phyloP scores from a whole-genome alignment of 2,888 invertebrate species.

The Nemurella pictetii region DNA sequence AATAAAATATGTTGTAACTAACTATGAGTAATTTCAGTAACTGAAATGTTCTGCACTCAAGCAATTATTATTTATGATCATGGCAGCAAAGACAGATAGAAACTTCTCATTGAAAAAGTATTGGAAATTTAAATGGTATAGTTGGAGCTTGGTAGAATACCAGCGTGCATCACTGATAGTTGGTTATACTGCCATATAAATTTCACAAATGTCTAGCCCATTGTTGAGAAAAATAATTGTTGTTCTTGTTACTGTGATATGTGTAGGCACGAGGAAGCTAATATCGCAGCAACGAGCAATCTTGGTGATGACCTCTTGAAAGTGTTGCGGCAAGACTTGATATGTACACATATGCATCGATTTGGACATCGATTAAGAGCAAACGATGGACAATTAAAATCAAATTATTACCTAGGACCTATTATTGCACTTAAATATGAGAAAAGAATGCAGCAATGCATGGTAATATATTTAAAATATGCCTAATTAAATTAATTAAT shows the following conservation, averaged over 20 bases:
- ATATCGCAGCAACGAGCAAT: not conserved
- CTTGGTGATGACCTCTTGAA: not conserved
- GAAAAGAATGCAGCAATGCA: not conserved
- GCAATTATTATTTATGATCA: no score
- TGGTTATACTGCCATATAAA: not conserved
- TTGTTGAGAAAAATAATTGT: not conserved
- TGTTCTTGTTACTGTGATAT: not conserved
- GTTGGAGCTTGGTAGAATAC: not conserved
- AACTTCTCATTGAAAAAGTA: not conserved
- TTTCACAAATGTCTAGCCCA: not conserved
- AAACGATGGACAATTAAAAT: not conserved
- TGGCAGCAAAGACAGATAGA: no score
- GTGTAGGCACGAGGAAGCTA: not conserved
- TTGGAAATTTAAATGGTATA: not conserved
- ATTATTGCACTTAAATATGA: not conserved
- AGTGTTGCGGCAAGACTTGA: not conserved
- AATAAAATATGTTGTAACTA: no score
- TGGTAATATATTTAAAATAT: not conserved
- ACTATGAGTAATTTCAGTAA: no score
- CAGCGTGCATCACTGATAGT: not conserved
- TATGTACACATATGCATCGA: not conserved
- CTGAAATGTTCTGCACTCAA: no score
- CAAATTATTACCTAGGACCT: not conserved
- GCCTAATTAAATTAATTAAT: not conserved
- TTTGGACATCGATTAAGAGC: not conserved